Conservation (phyloP, 2,797 vertebrate species). For the Adelosebastes latens region DNA sequence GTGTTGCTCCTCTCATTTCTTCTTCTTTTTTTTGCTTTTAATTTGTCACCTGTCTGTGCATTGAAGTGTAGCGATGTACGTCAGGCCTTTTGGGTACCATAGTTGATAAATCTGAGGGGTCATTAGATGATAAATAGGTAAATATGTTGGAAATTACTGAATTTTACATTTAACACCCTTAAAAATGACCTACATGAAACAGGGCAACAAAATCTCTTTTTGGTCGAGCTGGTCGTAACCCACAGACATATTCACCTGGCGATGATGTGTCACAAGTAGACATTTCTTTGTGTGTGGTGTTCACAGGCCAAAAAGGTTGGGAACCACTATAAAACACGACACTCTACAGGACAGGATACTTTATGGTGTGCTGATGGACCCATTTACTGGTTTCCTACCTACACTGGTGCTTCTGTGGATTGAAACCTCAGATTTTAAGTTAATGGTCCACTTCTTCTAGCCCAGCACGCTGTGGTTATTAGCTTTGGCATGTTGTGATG, state of each 20-base stretch:
- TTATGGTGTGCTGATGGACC: background rate
- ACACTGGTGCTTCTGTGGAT: background rate
- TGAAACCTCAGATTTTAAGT: background rate
- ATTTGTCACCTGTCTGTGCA: too few species aligned
- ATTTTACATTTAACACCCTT: background rate
- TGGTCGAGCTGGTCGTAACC: background rate
- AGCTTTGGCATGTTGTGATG: constrained; percentile 23
- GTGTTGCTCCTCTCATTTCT: background rate
- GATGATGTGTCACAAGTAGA: background rate
- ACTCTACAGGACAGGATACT: background rate
- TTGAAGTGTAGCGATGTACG: background rate
- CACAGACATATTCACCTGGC: background rate
- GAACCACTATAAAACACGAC: background rate
- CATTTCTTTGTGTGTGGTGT: background rate
- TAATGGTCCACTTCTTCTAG: constrained; percentile 5
- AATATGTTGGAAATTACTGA: background rate
- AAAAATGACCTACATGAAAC: background rate
- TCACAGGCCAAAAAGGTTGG: background rate
- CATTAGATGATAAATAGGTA: background rate
- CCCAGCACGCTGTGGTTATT: constrained; percentile 5
- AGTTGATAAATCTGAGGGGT: background rate
- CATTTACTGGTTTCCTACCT: constrained; percentile 1
- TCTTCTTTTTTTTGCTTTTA: too few species aligned
- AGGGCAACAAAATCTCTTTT: background rate
- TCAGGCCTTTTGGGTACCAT: background rate